Percentiles rank a stretch among this genome's conserved stretches.
These are phyloP conservation scores for Sigmodon hispidus DNA, from an alignment of 2,113 vertebrate species.

Conservation along the genomic window DNA sequence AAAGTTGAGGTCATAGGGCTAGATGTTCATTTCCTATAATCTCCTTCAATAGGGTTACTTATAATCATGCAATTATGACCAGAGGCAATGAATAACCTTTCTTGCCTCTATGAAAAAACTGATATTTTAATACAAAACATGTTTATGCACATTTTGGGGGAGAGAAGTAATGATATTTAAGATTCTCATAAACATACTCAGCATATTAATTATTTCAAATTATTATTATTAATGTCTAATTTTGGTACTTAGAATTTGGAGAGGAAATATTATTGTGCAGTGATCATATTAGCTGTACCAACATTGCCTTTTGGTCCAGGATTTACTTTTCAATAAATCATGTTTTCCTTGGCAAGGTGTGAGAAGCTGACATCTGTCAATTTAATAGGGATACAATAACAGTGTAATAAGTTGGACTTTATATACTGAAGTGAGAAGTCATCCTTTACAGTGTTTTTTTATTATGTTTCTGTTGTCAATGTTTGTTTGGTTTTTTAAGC, in stretches of 20 bases:
- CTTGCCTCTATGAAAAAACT: background rate
- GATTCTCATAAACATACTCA: constrained; percentile 19
- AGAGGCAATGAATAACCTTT: background rate
- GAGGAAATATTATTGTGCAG: background rate
- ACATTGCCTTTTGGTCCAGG: background rate
- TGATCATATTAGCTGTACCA: background rate
- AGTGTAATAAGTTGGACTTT: background rate
- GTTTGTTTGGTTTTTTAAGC: background rate
- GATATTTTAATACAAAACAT: background rate
- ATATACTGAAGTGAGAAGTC: background rate
- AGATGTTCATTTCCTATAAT: background rate
- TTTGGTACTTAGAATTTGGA: background rate
- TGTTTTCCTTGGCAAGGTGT: background rate
- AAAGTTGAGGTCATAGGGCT: background rate
- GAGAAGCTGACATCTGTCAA: background rate
- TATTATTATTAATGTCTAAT: background rate
- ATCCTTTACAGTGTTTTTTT: background rate
- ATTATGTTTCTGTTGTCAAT: background rate
- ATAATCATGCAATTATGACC: background rate
- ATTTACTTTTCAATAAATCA: background rate
- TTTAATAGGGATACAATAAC: background rate
- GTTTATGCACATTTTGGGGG: background rate
- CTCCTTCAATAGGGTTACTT: background rate
- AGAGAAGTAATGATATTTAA: background rate
- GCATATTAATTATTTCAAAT: background rate